Conservation (phyloP, 35 echinoderm and acorn worm genomes). For the Heliocidaris erythrogramma region DNA sequence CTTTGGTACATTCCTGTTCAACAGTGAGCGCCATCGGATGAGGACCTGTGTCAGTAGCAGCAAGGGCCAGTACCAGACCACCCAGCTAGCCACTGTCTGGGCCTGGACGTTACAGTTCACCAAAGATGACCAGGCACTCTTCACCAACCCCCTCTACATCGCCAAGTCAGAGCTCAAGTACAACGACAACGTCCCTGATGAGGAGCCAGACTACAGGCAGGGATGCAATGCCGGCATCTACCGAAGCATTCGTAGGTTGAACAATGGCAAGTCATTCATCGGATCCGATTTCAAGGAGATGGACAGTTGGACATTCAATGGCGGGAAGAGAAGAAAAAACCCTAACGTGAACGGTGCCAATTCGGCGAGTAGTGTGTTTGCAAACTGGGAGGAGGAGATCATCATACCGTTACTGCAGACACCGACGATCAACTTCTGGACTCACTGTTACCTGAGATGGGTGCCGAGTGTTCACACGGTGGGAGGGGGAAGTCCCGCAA, state of each 20-base stretch:
- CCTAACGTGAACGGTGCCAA: conserved; percentile 72
- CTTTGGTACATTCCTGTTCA: conserved; percentile 96
- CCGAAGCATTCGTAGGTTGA: conserved; percentile 54
- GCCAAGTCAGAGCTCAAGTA: conserved; percentile 66
- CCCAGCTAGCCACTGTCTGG: conserved; percentile 86
- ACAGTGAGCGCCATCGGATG: conserved; percentile 75
- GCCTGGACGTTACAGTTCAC: conserved; percentile 95
- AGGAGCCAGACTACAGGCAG: conserved; percentile 49
- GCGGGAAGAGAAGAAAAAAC: conserved; percentile 43
- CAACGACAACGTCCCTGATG: conserved; percentile 40
- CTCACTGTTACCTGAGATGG: conserved; percentile 88
- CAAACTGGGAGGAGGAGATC: conserved; percentile 47
- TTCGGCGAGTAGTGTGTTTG: conserved; percentile 49
- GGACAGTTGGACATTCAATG: conserved; percentile 48
- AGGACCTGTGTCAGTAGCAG: conserved; percentile 36
- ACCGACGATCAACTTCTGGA: conserved; percentile 92
- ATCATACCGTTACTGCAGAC: conserved; percentile 57
- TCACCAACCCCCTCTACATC: conserved; percentile 94
- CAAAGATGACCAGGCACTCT: conserved; percentile 82
- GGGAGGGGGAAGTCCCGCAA: conserved; percentile 68
- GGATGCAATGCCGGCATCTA: conserved; percentile 79
- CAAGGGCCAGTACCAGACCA: conserved; percentile 51
- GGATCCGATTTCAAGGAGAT: conserved; percentile 46
- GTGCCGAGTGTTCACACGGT: conserved; percentile 88
- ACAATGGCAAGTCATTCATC: conserved; percentile 39